A percentile compares a stretch with the other conserved stretches of the same genome.
phyloP scores from a whole-genome alignment of 2,113 vertebrate species.

The Collichthys lucidus region DNA sequence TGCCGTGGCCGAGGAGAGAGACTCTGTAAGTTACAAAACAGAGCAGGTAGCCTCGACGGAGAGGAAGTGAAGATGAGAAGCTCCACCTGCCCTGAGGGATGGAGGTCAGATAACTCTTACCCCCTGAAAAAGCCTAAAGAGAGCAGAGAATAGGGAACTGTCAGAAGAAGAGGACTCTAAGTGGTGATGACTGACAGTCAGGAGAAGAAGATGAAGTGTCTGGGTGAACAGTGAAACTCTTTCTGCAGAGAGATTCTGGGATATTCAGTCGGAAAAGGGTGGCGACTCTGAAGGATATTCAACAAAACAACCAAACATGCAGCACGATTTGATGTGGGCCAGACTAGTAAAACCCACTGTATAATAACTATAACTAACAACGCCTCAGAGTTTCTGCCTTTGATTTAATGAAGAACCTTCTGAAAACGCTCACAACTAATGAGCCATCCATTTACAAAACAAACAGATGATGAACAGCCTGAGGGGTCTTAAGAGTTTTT shows the following conservation, averaged over 20 bases:
- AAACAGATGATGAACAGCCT: too few relatives aligned
- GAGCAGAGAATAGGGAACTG: conserved; percentile 13
- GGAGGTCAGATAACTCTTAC: conserved; percentile 17
- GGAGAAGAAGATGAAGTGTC: neutral
- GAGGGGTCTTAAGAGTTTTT: too few relatives aligned
- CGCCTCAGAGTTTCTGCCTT: too few relatives aligned
- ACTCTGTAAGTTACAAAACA: neutral
- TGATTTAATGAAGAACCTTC: too few relatives aligned
- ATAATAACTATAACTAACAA: too few relatives aligned
- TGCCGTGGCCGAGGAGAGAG: neutral
- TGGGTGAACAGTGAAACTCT: conserved; percentile 6
- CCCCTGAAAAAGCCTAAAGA: neutral
- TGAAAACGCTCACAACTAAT: too few relatives aligned
- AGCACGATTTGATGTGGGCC: too few relatives aligned
- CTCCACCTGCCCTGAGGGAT: conserved; percentile 1
- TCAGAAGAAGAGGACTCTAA: neutral
- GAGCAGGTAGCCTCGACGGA: neutral
- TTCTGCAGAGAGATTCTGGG: neutral
- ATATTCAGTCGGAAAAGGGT: neutral
- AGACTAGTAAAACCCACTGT: too few relatives aligned
- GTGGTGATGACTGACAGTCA: conserved; percentile 6
- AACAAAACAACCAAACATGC: neutral
- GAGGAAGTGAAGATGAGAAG: conserved; percentile 8
- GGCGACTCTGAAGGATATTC: neutral
- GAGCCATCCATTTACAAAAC: too few relatives aligned